Conservation (phyloP, 2,797 vertebrate species). For the Helarctos malayanus region DNA sequence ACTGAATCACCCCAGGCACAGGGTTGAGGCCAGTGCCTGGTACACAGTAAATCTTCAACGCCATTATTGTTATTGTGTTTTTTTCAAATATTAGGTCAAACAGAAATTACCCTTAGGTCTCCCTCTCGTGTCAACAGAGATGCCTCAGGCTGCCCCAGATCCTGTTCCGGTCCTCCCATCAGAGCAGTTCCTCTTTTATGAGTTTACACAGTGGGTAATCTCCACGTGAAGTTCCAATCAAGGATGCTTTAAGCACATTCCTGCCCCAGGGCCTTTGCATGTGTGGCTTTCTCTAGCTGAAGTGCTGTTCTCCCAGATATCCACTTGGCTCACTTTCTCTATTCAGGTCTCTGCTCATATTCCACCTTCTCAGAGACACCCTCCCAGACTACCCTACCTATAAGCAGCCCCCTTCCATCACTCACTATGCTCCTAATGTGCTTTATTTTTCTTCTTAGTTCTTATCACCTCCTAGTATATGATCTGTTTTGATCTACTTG, state of each 20-base stretch:
- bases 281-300: not conserved
- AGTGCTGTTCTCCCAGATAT: not conserved
- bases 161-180: not conserved
- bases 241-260: not conserved
- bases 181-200: not conserved
- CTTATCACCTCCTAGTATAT: not conserved
- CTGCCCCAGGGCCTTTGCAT: constrained; percentile 51
- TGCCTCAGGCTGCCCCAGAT: not conserved
- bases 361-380: not conserved
- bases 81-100: not conserved
- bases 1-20: not conserved
- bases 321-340: not conserved
- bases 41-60: not conserved
- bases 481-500: not conserved
- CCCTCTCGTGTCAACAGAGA: not conserved
- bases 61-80: not conserved
- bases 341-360: not conserved
- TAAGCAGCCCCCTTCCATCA: not conserved
- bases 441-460: not conserved
- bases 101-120: not conserved
- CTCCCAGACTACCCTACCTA: not conserved
- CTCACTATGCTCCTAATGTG: not conserved
- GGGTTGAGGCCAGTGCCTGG: not conserved
- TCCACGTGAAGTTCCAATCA: not conserved
- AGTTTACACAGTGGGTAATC: not conserved